phyloP scores from a whole-genome alignment of 2,113 vertebrate species.

The Geococcyx californianus region DNA sequence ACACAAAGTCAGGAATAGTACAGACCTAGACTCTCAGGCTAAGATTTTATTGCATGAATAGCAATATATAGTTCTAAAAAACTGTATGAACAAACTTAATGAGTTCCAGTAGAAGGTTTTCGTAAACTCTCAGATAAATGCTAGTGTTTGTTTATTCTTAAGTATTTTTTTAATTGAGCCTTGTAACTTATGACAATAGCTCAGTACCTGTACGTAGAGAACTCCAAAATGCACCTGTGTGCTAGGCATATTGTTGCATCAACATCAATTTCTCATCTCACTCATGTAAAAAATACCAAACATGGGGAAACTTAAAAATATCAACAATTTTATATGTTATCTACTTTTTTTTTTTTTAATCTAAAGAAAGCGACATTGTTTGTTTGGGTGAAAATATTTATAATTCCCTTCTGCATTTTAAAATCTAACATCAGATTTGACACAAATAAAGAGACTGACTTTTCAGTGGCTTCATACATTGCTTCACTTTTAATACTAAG shows the following conservation, averaged over 20 bases:
- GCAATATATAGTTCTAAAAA: not conserved
- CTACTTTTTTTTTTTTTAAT: not conserved
- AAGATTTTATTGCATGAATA: conserved; percentile 6
- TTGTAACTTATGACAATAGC: not conserved
- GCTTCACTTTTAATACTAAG: not conserved
- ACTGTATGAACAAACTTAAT: not conserved
- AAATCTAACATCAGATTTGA: not conserved
- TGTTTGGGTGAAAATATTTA: not conserved
- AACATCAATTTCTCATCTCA: not conserved
- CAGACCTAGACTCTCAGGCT: not conserved
- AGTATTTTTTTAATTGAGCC: not conserved
- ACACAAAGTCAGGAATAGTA: not conserved
- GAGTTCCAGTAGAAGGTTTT: not conserved
- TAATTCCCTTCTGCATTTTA: not conserved
- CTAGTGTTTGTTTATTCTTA: not conserved
- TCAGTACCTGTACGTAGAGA: not conserved
- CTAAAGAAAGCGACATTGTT: not conserved
- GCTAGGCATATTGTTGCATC: not conserved
- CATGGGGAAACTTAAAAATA: not conserved
- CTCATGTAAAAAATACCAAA: not conserved
- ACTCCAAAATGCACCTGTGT: not conserved
- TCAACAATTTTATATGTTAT: not conserved
- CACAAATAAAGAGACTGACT: not conserved
- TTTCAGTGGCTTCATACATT: not conserved
- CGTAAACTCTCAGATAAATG: not conserved